Base-by-base conservation (phyloP, 2,113 vertebrate species). In the Ia io region DNA sequence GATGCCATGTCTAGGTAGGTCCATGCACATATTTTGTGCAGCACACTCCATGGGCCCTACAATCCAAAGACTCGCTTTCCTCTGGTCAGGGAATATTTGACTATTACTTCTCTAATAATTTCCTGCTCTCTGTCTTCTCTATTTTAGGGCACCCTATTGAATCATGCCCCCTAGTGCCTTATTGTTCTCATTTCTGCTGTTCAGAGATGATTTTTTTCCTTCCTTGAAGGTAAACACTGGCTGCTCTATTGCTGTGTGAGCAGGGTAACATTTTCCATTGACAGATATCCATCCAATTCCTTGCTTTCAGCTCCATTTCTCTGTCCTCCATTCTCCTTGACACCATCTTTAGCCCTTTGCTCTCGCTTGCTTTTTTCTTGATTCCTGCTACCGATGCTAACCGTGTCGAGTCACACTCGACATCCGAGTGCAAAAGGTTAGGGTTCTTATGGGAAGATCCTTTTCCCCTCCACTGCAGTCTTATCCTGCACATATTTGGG, bases 81-180 rank as follows among this genome's bases (percentile, higher is more conserved):
- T 65, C 42, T n/a, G n/a, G 56, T 61, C 67, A 71, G 56, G 73
- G 42, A 73, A 16, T 71, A 49, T 77, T 70, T 78, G 14, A 53
- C 78, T 25, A 40, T 67, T 49, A 49, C 28, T 91, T 85, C 78
- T 67, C 44, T 79, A 79, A 49, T 67, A 44, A 70, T 53, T 94
- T 69, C 61, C 49, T 49, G 18, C 10, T 83, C 20, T 59, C 9
- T 11, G 10, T 65, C 91, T 85, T 77, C 71, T 92, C 44, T 25
- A 3, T 61, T 93, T 44, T 74, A 37, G 59, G 70, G 89, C 73
- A 74, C 25, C 25, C 61, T 70, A n/a, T 25, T 71, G 42, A 63
- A 47, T 63, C 16, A 6, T 86, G 67, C 23, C 17, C 71, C 12
- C 6, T 20, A 59, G 10, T n/a, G 51, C 3, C 8, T 12, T 61